These are phyloP conservation scores for Lagria hirta DNA, from an alignment of 2,888 invertebrate species.

Conservation along the genomic window DNA sequence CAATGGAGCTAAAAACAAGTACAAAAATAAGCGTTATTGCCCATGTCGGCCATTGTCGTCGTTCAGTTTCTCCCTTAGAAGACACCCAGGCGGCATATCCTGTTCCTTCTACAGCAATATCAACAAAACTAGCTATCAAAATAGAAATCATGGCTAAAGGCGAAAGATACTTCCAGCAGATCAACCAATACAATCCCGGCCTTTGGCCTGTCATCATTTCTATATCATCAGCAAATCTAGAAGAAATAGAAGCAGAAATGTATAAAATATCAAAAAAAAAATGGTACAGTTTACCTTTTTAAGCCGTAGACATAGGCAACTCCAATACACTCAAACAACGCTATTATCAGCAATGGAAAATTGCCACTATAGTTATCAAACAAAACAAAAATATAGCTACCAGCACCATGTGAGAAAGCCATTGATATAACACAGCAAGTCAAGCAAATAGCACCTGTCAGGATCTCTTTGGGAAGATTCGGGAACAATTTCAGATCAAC, in stretches of 20 bases:
- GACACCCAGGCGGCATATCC: slow-evolving; percentile 85
- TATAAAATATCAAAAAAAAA: not conserved
- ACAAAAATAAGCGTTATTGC: slow-evolving; percentile 72
- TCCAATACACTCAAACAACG: slow-evolving; percentile 88
- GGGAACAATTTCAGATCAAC: slow-evolving; percentile 95
- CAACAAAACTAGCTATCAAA: slow-evolving; percentile 78
- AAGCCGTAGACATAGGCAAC: slow-evolving; percentile 94
- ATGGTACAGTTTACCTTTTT: slow-evolving; percentile 72
- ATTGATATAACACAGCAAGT: slow-evolving; percentile 83
- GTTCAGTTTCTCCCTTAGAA: slow-evolving; percentile 69
- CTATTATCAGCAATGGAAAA: slow-evolving; percentile 88
- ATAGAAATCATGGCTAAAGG: slow-evolving; percentile 88
- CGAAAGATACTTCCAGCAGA: slow-evolving; percentile 93
- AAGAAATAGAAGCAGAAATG: slow-evolving; percentile 21
- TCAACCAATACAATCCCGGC: slow-evolving; percentile 86
- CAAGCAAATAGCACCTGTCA: slow-evolving; percentile 79
- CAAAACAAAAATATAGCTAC: slow-evolving; percentile 89
- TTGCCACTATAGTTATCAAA: slow-evolving; percentile 95
- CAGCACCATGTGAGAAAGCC: slow-evolving; percentile 90
- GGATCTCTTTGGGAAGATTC: slow-evolving; percentile 83
- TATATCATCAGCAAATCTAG: slow-evolving; percentile 88
- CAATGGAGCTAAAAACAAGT: slow-evolving; percentile 75
- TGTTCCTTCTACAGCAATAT: slow-evolving; percentile 77
- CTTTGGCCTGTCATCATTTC: slow-evolving; percentile 92
- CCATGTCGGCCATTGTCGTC: slow-evolving; percentile 87